Evolutionary conservation across 2,888 invertebrate genomes (phyloP).

Genomic region (Glyphotaelius pellucidus): DNA sequence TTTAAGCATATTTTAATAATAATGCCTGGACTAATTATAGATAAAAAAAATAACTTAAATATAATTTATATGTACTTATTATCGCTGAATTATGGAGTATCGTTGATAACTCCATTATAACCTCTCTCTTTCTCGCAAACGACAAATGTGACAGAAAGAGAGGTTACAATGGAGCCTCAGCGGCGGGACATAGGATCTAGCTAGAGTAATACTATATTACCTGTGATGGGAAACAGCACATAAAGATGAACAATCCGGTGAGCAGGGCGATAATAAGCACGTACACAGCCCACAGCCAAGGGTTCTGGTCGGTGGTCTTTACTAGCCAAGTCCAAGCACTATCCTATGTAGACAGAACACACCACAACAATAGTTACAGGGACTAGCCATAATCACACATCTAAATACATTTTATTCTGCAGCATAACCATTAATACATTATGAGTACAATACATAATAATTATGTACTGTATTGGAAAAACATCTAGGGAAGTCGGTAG

Average conservation of each 20-base stretch:
- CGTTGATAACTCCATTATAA: not conserved
- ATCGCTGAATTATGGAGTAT: not conserved
- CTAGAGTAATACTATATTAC: slow-evolving; percentile 70
- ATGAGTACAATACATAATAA: not conserved
- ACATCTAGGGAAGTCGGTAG: no score
- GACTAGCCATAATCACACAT: slow-evolving; percentile 47
- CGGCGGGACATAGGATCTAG: not conserved
- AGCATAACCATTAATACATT: not conserved
- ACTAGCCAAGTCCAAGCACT: slow-evolving; percentile 86
- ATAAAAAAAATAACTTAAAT: no score
- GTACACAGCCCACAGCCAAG: slow-evolving; percentile 94
- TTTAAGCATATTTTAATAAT: no score
- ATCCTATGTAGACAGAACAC: slow-evolving; percentile 79
- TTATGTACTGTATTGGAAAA: no score
- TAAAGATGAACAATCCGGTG: slow-evolving; percentile 87
- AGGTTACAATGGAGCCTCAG: not conserved
- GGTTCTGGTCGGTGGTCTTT: slow-evolving; percentile 88
- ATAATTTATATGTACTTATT: not conserved
- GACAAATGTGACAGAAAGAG: not conserved
- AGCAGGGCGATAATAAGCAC: slow-evolving; percentile 87
- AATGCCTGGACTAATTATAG: no score
- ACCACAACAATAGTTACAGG: slow-evolving; percentile 28
- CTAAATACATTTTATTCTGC: not conserved
- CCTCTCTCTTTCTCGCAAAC: not conserved
- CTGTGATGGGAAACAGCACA: slow-evolving; percentile 82